Percentiles rank a stretch among this genome's conserved stretches.
Conservation (phyloP, 2,113 vertebrate species). For the Oncorhynchus clarkii region DNA sequence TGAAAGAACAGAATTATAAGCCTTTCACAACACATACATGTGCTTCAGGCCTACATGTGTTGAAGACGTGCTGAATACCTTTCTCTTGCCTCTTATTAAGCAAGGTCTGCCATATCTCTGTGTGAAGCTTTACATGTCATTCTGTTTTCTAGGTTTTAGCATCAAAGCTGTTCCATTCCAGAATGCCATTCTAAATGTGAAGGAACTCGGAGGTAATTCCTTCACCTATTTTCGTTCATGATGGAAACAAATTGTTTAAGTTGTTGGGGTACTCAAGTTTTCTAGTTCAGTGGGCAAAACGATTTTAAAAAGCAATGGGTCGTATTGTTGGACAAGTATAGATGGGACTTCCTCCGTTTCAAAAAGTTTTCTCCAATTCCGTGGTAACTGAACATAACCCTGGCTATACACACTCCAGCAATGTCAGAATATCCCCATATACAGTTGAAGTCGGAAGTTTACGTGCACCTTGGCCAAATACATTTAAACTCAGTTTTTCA, state of each 20-base stretch:
- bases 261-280: neutral
- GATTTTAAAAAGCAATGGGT: neutral
- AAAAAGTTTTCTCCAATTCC: neutral
- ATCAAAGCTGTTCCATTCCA: slow-evolving; percentile 90
- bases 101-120: neutral
- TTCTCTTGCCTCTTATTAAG: neutral
- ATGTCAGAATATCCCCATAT: no score
- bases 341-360: no score
- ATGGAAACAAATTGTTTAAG: neutral
- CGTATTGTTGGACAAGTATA: no score
- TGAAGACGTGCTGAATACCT: neutral
- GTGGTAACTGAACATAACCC: neutral
- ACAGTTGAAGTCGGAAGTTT: no score
- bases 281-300: neutral
- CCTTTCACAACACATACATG: neutral
- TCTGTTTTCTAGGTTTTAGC: slow-evolving; percentile 78
- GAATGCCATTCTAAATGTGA: slow-evolving; percentile 87
- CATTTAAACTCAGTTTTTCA: no score
- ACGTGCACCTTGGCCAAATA: no score
- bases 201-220: slow-evolving; percentile 87
- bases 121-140: slow-evolving; percentile 13
- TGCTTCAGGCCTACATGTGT: no score
- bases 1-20: neutral
- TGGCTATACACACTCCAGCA: no score
- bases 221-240: neutral